These are phyloP conservation scores for Tragulus kanchil DNA, from an alignment of 2,113 vertebrate genomes.

Conservation along the genomic window DNA sequence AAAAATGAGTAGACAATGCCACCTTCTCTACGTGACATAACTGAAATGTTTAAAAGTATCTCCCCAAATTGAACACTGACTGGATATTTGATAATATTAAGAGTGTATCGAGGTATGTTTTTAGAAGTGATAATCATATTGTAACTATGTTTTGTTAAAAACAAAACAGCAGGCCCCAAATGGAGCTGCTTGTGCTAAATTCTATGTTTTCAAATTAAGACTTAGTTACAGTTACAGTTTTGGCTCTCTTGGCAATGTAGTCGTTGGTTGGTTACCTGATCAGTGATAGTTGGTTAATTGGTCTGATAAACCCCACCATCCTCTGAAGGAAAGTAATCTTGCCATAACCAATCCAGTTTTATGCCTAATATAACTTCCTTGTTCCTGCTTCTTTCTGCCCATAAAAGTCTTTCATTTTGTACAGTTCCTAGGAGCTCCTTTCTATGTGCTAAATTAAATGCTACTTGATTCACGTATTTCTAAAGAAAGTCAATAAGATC, in stretches of 20 bases:
- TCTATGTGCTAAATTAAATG: not conserved
- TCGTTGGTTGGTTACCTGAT: not conserved
- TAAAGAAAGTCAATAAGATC: not conserved
- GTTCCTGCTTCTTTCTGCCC: not conserved
- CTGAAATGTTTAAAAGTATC: not conserved
- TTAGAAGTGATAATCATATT: not conserved
- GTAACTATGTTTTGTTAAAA: not conserved
- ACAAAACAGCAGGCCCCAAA: not conserved
- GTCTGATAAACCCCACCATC: not conserved
- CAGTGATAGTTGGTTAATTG: not conserved
- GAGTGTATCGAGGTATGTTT: not conserved
- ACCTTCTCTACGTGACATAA: not conserved
- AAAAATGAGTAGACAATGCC: not conserved
- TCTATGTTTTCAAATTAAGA: not conserved
- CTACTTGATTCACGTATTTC: not conserved
- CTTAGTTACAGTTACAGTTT: not conserved
- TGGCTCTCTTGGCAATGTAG: not conserved
- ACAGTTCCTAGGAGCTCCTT: not conserved
- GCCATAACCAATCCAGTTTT: not conserved
- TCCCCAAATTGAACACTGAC: not conserved
- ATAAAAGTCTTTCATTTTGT: not conserved
- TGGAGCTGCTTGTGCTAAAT: not conserved
- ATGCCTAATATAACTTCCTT: not conserved
- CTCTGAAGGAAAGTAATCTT: not conserved
- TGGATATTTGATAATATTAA: not conserved